Evolutionary conservation across 2,888 invertebrate genomes (phyloP).

Genomic region (Dryococelus australis): DNA sequence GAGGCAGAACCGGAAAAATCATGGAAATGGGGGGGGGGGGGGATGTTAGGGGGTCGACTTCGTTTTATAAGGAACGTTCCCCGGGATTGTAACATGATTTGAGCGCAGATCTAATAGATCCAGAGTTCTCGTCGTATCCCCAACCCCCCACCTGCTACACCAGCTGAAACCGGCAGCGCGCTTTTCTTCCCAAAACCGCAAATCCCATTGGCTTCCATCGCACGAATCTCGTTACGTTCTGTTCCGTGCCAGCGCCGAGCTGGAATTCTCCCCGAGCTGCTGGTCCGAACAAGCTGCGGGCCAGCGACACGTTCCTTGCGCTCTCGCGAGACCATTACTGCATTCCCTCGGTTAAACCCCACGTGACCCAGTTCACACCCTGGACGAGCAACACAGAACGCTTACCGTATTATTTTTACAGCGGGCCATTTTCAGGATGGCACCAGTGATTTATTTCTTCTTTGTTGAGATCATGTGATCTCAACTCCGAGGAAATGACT

Average conservation of each 20-base stretch:
- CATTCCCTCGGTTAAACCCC: too few species aligned
- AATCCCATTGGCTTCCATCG: neutral
- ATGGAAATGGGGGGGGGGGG: neutral
- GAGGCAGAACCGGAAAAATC: neutral
- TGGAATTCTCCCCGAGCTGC: neutral
- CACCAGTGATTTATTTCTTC: too few species aligned
- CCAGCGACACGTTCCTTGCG: neutral
- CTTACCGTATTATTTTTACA: too few species aligned
- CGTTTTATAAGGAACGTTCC: neutral
- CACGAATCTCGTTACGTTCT: neutral
- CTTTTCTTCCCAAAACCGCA: neutral
- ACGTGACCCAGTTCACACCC: too few species aligned
- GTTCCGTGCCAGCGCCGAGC: neutral
- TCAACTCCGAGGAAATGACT: too few species aligned
- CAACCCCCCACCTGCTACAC: neutral
- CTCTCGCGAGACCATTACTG: too few species aligned
- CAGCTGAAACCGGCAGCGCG: neutral
- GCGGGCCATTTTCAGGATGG: too few species aligned
- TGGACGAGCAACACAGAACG: too few species aligned
- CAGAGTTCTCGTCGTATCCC: neutral
- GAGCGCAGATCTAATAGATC: conserved; percentile 4
- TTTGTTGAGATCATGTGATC: too few species aligned
- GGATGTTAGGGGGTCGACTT: neutral
- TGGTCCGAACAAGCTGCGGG: neutral
- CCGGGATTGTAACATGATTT: neutral